Evolutionary conservation across 1,140 invertebrate genomes (phyloP), one percentile per base, ranked within the genome.

Genomic region (Megalopta genalis): DNA sequence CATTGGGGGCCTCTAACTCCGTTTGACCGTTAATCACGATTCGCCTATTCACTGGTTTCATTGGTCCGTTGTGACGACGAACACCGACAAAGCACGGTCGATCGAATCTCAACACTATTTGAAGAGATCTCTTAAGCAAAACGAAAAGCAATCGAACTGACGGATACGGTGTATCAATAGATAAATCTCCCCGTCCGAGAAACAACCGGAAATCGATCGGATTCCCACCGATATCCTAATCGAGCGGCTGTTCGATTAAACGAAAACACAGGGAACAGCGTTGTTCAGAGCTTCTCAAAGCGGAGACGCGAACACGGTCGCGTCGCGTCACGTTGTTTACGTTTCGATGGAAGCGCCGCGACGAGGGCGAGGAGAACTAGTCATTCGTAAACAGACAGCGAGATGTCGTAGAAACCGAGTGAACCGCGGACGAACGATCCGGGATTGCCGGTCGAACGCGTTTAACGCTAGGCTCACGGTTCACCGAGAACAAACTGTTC

Each of bases 281-380:
- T 37, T 23, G 39, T 6, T 37, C 62, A 42, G 21, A 49, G 10
- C 3, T 46, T 46, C 14, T 25, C 37, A 27, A 32, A 25, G 1
- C 42, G 9, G 10, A 46, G 14, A 32, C 32, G 32, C 4, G 4
- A 8, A 66, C 16, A n/a, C 12, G 12, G 7, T 23, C 14, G 16
- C 46, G 16, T 25, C 32, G n/a, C n/a, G n/a, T 16, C 0, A 8
- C 8, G 14, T 37, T 37, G 67, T 21, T 49, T 23, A 3, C 73
- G 63, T 46, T 18, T 46, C 8, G n/a, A n/a, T 46, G 42, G 42
- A 12, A 1, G 10, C 42, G 42, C 42, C 57, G 63, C 69, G 78
- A 84, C 39, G 74, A 27, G 69, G 77, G 78, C 80, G 86, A 88
- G 84, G 82, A 84, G 74, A 86, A 78, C 62, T 87, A 87, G 81